phyloP scores from a whole-genome alignment of 1,140 invertebrate species.

The Drepana arcuata region DNA sequence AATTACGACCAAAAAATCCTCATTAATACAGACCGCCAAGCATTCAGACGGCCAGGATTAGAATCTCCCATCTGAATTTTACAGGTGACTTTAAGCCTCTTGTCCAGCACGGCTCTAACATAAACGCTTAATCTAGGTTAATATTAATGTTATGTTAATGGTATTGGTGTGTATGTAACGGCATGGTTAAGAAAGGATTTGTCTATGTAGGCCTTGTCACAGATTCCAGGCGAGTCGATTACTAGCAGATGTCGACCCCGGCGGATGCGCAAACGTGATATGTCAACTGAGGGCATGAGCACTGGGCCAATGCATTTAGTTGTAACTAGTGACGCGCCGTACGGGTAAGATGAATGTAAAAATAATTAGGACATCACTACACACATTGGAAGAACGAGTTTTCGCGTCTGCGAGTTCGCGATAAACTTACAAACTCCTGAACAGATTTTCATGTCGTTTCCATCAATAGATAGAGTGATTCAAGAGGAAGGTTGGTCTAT shows the following conservation, averaged over 20 bases:
- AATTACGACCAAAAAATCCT: no score
- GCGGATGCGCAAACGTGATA: constrained; percentile 26
- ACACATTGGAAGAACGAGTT: neutral
- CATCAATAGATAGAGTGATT: no score
- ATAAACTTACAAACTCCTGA: neutral
- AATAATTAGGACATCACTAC: neutral
- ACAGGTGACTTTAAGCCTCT: no score
- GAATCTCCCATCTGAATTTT: no score
- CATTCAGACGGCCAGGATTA: no score
- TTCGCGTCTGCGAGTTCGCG: neutral
- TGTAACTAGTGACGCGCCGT: neutral
- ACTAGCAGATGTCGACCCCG: constrained; percentile 17
- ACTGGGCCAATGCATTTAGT: constrained; percentile 4
- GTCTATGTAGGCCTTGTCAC: constrained; percentile 30
- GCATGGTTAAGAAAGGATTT: no score
- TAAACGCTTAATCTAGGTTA: no score
- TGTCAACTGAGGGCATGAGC: constrained; percentile 22
- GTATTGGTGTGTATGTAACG: no score
- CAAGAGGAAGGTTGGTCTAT: no score
- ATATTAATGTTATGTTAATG: no score
- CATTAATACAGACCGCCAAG: no score
- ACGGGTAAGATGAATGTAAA: neutral
- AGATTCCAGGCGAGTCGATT: constrained; percentile 21
- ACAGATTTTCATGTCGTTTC: neutral
- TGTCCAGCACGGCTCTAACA: no score